Evolutionary conservation across 2,888 invertebrate genomes (phyloP).

Genomic region (Ferdinandea cuprea): DNA sequence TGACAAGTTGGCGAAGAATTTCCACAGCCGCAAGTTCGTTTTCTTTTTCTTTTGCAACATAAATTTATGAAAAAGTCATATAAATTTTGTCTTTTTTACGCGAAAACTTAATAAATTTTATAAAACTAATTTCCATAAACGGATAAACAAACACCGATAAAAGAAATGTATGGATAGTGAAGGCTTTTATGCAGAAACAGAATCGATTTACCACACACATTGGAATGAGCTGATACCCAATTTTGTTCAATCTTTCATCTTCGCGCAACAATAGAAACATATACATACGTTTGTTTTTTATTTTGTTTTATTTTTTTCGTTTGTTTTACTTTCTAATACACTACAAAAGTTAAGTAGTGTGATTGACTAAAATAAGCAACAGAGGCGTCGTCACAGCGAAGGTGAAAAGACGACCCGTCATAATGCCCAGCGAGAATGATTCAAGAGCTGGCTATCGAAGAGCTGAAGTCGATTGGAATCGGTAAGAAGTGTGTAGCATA

Average conservation of each 20-base stretch:
- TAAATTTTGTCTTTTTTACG: background rate
- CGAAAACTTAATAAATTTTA: background rate
- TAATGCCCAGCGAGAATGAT: constrained; percentile 76
- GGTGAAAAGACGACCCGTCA: constrained; percentile 78
- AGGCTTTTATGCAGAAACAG: constrained; percentile 19
- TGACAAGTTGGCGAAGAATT: constrained; percentile 70
- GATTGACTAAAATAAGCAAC: background rate
- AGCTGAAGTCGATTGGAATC: constrained; percentile 81
- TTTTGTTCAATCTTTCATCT: constrained; percentile 30
- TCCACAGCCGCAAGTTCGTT: constrained; percentile 6
- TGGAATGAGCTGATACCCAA: constrained; percentile 51
- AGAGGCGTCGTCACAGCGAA: background rate
- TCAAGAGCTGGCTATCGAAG: constrained; percentile 76
- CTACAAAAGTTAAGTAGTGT: background rate
- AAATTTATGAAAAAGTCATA: background rate
- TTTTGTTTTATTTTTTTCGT: constrained; percentile 5
- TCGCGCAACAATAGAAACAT: constrained; percentile 33
- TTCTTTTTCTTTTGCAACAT: constrained; percentile 26
- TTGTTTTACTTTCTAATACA: constrained; percentile 6
- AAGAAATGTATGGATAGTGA: constrained; percentile 36
- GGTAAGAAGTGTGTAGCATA: constrained; percentile 76
- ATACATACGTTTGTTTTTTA: constrained; percentile 2
- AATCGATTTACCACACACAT: constrained; percentile 54
- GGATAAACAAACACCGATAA: background rate
- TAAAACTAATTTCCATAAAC: background rate